Conservation (phyloP, 64 coral and sea anemone genomes). For the Platygyra sinensis region DNA sequence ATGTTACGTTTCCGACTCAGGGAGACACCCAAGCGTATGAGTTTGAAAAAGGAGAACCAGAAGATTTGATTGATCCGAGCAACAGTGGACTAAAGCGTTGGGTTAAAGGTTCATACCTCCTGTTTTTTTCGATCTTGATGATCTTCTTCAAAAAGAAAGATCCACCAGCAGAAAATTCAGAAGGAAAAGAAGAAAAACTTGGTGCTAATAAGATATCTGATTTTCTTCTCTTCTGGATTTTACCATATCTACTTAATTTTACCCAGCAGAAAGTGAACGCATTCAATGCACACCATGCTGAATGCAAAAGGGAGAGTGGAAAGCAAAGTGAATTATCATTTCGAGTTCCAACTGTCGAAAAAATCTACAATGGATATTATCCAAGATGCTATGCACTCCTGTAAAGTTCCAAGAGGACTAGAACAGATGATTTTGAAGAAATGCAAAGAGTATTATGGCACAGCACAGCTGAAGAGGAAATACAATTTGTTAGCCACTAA, state of each 20-base stretch:
- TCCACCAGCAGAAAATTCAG: too few species aligned
- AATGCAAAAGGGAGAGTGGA: not conserved
- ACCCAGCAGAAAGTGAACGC: not conserved
- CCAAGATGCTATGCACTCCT: not conserved
- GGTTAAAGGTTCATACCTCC: not conserved
- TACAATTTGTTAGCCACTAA: not conserved
- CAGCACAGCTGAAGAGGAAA: not conserved
- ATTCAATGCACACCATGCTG: not conserved
- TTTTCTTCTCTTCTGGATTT: not conserved
- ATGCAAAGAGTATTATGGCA: not conserved
- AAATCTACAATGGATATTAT: not conserved
- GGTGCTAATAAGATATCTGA: not conserved
- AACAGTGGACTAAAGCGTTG: not conserved
- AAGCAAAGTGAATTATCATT: not conserved
- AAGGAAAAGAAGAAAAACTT: not conserved
- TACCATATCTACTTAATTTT: not conserved
- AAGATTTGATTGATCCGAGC: not conserved
- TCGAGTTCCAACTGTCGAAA: not conserved
- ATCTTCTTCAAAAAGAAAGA: not conserved
- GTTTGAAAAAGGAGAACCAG: not conserved
- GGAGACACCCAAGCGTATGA: not conserved
- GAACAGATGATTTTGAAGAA: not conserved
- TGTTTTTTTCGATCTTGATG: not conserved
- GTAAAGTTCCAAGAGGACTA: not conserved
- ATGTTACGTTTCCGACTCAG: not conserved